Conservation (phyloP, 2,113 vertebrate species). For the Cyphomyrus plagiostoma region DNA sequence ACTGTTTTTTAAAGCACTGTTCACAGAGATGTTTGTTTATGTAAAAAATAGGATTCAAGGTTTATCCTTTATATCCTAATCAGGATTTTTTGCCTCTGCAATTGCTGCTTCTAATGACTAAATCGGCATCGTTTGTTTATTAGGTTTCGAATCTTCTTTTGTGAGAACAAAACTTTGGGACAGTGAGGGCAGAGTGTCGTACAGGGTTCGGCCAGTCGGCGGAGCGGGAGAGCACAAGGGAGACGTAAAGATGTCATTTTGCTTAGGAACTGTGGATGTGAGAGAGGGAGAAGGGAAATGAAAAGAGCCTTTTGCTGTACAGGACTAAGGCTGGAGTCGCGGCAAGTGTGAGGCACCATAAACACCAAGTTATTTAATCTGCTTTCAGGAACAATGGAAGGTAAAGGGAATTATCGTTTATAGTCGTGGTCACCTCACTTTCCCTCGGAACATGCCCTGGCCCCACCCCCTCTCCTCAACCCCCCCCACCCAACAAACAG, state of each 20-base stretch:
- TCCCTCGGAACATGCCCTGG: neutral
- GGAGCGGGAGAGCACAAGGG: neutral
- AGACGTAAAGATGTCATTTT: neutral
- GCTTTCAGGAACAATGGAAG: neutral
- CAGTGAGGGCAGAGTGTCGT: neutral
- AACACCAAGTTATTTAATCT: neutral
- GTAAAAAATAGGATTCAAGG: neutral
- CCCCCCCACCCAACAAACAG: neutral
- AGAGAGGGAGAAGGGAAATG: neutral
- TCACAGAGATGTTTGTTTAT: neutral
- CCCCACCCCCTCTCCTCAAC: neutral
- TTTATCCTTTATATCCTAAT: neutral
- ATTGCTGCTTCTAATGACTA: neutral
- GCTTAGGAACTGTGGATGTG: neutral
- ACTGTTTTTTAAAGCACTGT: neutral
- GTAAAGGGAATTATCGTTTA: neutral
- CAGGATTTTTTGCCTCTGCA: neutral
- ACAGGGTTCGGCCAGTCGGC: neutral
- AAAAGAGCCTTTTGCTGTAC: neutral
- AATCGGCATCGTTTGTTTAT: neutral
- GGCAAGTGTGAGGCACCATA: neutral
- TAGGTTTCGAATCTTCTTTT: neutral
- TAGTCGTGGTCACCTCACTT: neutral
- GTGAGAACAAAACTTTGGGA: neutral
- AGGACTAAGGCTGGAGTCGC: neutral